Evolutionary conservation across 37 sponge, comb jelly and placozoan genomes (phyloP), one percentile per base, ranked within the genome.

Genomic region (Beroe forskalii): DNA sequence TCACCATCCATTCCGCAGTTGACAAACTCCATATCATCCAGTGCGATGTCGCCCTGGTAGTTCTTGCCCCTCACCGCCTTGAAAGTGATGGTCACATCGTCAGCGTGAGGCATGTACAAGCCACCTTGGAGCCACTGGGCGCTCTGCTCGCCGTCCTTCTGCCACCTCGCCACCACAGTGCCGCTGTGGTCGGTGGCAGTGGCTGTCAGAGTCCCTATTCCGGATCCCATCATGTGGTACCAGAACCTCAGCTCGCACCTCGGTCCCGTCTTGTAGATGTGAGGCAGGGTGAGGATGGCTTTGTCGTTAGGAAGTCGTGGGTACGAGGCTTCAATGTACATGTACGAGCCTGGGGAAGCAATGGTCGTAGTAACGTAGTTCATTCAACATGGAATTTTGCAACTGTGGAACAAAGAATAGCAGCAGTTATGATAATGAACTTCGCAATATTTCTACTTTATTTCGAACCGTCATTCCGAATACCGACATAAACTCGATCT

Each of bases 11-110:
- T 72, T 30, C 30, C 91, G 31, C 91, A 91, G 76, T 91, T 80
- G 12, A 72, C 61, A 28, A 91, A 69, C 91, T 75, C 75, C 27
- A 91, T 30, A 75, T 91, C 91, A 55, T 91, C 91, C 66, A 91
- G 31, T 4, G 91, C 91, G 31, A 91, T 91, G 36, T 91, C 91
- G 24, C 90, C 90, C 39, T 62, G 67, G n/a, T 62, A 62, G 44
- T 62, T 62, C 3, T 19, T 32, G 6, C 90, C 90, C 33, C 62
- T 60, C 62, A 62, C 62, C 12, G 90, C 90, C 8, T 25, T 6
- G 23, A 90, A 66, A 67, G 61, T 60, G 36, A 90, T 90, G 37
- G 44, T 64, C 2, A 90, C 75, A 33, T 72, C 75, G 35, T 72
- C 75, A 72, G 75, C 75, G 20, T 72, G 75, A 9, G 75, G 75